Conservation (phyloP, 2,888 invertebrate genomes). For the Chesias legatella region DNA sequence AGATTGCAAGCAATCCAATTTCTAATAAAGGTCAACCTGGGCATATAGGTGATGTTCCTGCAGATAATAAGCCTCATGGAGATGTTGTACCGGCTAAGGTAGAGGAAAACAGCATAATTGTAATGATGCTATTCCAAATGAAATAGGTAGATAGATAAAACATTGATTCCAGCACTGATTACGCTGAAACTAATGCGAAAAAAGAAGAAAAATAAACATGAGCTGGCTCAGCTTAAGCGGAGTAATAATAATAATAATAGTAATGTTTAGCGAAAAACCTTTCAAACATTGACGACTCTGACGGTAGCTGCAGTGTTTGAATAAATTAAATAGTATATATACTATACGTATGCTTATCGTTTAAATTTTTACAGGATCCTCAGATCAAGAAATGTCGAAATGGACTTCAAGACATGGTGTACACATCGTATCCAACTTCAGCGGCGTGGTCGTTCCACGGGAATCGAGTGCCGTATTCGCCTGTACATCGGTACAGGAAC, state of each 20-base stretch:
- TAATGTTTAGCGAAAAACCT: no score
- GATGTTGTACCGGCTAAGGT: conserved; percentile 17
- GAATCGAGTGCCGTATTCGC: conserved; percentile 24
- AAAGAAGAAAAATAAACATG: no score
- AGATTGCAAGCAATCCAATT: conserved; percentile 23
- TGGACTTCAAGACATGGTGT: conserved; percentile 66
- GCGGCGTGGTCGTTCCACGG: conserved; percentile 70
- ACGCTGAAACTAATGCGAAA: no score
- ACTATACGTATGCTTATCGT: no score
- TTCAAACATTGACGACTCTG: no score
- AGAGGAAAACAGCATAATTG: neutral
- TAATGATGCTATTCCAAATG: no score
- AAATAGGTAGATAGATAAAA: no score
- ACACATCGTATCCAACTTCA: conserved; percentile 51
- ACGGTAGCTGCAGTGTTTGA: no score
- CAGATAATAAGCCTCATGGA: conserved; percentile 31
- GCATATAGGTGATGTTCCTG: conserved; percentile 50
- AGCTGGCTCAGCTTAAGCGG: no score
- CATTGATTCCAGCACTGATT: no score
- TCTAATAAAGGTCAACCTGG: conserved; percentile 33
- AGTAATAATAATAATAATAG: no score
- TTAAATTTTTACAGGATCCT: conserved; percentile 31
- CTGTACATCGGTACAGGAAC: conserved; percentile 29
- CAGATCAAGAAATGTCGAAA: conserved; percentile 45
- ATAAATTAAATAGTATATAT: no score